A percentile compares a stretch with the other conserved stretches of the same genome.
Evolutionary conservation across 2,797 vertebrate species (phyloP).

Genomic region (Clamator glandarius): DNA sequence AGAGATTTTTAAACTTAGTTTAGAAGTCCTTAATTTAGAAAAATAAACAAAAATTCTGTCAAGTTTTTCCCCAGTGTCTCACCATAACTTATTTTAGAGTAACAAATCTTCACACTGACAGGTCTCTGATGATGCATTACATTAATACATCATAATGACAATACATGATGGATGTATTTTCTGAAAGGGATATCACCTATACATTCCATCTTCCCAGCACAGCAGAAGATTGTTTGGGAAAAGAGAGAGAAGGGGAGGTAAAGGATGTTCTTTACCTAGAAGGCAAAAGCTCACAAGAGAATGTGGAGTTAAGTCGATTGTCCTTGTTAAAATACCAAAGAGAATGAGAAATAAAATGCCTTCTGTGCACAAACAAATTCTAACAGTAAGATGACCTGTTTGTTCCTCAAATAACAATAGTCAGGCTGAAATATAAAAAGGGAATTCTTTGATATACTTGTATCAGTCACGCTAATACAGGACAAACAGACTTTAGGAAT

Average conservation of each 20-base stretch:
- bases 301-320: conserved; percentile 10
- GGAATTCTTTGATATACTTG: not conserved
- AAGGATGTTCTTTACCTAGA: conserved; percentile 38
- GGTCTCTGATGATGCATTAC: conserved; percentile 75
- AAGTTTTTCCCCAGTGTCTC: conserved; percentile 49
- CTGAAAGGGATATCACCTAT: conserved; percentile 66
- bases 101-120: conserved; percentile 77
- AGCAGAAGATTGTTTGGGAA: conserved; percentile 13
- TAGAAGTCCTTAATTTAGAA: conserved; percentile 71
- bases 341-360: conserved; percentile 8
- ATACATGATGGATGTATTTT: conserved; percentile 72
- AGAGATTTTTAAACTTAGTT: conserved; percentile 60
- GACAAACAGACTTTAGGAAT: not conserved
- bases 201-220: conserved; percentile 60
- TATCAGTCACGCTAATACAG: not conserved
- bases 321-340: conserved; percentile 35
- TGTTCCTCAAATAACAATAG: not conserved
- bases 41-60: conserved; percentile 78
- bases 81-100: conserved; percentile 59
- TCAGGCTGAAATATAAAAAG: not conserved
- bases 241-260: not conserved
- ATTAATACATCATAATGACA: conserved; percentile 79
- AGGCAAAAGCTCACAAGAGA: conserved; percentile 16
- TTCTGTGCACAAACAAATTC: not conserved
- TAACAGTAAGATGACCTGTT: not conserved